A percentile compares a stretch with the other conserved stretches of the same genome.
Conservation (phyloP, 2,888 invertebrate genomes). For the Margaritifera margaritifera region DNA sequence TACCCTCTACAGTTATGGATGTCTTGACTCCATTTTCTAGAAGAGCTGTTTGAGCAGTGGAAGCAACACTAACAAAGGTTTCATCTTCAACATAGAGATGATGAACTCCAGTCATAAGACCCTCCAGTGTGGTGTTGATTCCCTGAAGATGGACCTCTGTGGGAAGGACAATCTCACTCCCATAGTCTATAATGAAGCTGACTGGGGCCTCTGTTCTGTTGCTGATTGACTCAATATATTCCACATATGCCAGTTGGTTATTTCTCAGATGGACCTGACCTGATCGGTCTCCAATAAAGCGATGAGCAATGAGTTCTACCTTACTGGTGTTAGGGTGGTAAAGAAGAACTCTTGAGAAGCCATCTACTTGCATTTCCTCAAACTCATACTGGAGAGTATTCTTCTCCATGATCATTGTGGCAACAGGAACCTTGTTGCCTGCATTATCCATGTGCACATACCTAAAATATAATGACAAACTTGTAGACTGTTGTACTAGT, state of each 20-base stretch:
- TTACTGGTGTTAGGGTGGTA: conserved; percentile 41
- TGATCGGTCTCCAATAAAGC: conserved; percentile 53
- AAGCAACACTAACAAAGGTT: conserved; percentile 36
- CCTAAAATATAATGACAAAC: conserved; percentile 6
- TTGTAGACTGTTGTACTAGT: too few relatives aligned
- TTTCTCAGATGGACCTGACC: conserved; percentile 54
- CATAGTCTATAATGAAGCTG: conserved; percentile 55
- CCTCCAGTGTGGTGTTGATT: conserved; percentile 50
- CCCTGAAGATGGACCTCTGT: conserved; percentile 60
- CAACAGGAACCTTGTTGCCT: conserved; percentile 44
- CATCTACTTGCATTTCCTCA: conserved; percentile 56
- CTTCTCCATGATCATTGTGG: conserved; percentile 56
- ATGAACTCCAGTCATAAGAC: conserved; percentile 53
- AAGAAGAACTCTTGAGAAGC: conserved; percentile 45
- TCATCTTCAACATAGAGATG: conserved; percentile 56
- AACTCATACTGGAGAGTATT: conserved; percentile 47
- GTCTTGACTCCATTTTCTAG: conserved; percentile 40
- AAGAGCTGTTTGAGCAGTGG: conserved; percentile 57
- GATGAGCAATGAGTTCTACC: conserved; percentile 46
- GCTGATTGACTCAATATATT: conserved; percentile 53
- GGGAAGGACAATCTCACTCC: conserved; percentile 52
- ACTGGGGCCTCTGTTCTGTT: conserved; percentile 61
- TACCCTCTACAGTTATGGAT: conserved; percentile 44
- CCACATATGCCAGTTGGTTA: conserved; percentile 44
- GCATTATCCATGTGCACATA: conserved; percentile 57